phyloP scores from a whole-genome alignment of 1,140 invertebrate species.

The Tribolium madens region DNA sequence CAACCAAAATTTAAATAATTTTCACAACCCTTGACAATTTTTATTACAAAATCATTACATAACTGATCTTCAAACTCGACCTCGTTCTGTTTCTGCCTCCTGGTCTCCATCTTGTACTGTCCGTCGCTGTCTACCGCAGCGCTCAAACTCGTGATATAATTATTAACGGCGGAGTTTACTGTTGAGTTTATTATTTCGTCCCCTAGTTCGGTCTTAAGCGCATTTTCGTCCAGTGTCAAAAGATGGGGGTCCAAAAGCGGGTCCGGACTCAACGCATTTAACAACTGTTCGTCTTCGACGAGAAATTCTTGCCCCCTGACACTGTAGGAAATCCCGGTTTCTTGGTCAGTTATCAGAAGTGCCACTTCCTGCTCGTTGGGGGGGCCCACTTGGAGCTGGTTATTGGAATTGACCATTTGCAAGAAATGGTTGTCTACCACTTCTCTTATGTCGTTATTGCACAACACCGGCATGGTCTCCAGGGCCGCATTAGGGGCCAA shows the following conservation, averaged over 20 bases:
- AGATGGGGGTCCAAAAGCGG: constrained; percentile 60
- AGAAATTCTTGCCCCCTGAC: constrained; percentile 60
- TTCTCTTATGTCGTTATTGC: constrained; percentile 61
- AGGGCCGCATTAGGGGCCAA: constrained; percentile 45
- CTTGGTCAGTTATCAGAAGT: constrained; percentile 64
- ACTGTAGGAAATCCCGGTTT: constrained; percentile 63
- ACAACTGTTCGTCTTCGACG: constrained; percentile 61
- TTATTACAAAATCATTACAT: constrained; percentile 52
- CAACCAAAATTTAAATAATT: constrained; percentile 52
- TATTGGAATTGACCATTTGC: constrained; percentile 57
- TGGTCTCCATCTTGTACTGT: constrained; percentile 48
- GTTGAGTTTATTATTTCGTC: constrained; percentile 45
- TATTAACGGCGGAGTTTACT: constrained; percentile 45
- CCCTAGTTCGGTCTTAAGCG: constrained; percentile 60
- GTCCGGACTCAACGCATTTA: constrained; percentile 57
- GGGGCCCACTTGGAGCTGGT: constrained; percentile 20
- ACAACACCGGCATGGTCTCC: constrained; percentile 51
- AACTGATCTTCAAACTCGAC: constrained; percentile 56
- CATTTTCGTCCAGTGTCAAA: constrained; percentile 60
- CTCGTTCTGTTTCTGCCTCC: constrained; percentile 44
- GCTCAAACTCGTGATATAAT: constrained; percentile 50
- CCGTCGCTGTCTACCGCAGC: background rate
- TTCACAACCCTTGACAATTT: constrained; percentile 3
- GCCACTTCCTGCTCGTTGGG: constrained; percentile 61
- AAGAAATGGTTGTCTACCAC: constrained; percentile 63